Evolutionary conservation across 2,797 vertebrate species (phyloP).

Genomic region (Myoxocephalus aenaeus): DNA sequence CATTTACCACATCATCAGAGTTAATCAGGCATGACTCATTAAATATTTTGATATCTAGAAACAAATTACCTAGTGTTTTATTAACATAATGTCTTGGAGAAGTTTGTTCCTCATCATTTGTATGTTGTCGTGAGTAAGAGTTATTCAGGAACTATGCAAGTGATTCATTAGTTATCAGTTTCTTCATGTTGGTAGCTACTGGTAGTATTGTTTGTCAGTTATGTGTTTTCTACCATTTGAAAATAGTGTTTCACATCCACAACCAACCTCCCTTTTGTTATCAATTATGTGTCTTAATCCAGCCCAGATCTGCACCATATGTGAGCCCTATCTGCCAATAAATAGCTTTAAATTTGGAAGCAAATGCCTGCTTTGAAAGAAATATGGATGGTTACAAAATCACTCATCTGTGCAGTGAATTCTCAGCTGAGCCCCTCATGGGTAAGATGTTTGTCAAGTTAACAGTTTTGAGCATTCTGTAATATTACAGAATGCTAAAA

Average conservation of each 20-base stretch:
- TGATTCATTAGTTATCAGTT: constrained; percentile 2
- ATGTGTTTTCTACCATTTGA: constrained; percentile 15
- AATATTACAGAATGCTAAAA: too few species aligned
- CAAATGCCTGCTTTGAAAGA: constrained; percentile 36
- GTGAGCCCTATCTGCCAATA: constrained; percentile 28
- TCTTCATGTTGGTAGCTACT: not conserved
- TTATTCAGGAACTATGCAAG: not conserved
- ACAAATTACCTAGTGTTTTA: not conserved
- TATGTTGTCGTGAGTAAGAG: not conserved
- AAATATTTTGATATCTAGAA: constrained; percentile 1
- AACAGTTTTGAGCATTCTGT: too few species aligned
- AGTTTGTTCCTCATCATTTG: constrained; percentile 2
- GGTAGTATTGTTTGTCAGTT: not conserved
- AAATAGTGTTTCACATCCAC: constrained; percentile 2
- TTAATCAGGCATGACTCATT: not conserved
- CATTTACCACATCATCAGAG: not conserved
- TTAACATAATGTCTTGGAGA: constrained; percentile 5
- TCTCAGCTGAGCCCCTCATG: constrained; percentile 14
- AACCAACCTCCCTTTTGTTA: not conserved
- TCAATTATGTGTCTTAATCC: constrained; percentile 18
- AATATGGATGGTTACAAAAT: constrained; percentile 30
- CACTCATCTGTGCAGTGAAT: constrained; percentile 27
- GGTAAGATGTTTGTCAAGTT: not conserved
- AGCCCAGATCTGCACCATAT: constrained; percentile 50
- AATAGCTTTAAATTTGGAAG: constrained; percentile 38